Conservation (phyloP, 1,140 invertebrate genomes). For the Steinernema khuongi region DNA sequence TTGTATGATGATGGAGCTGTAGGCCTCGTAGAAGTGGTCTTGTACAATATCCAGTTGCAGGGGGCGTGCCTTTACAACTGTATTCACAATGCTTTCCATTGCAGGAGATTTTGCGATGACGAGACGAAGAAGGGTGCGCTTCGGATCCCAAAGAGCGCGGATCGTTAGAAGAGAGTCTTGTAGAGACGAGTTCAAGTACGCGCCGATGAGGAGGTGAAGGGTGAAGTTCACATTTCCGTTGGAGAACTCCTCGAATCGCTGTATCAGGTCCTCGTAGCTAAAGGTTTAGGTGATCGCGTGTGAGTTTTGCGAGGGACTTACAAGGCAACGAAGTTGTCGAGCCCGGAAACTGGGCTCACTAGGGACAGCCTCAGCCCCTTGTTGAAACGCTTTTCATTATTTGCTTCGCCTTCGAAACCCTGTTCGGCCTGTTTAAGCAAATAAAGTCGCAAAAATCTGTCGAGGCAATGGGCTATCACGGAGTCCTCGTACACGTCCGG, state of each 20-base stretch:
- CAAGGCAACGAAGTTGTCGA: background rate
- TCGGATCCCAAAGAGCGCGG: background rate
- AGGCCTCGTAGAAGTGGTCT: background rate
- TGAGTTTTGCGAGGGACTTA: background rate
- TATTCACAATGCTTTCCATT: background rate
- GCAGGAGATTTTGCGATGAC: background rate
- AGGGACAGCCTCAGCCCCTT: background rate
- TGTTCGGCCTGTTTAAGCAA: background rate
- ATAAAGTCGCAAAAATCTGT: background rate
- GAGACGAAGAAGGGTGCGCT: background rate
- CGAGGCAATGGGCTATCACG: background rate
- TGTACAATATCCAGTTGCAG: background rate
- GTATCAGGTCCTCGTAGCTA: conserved; percentile 5
- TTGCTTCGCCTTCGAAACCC: background rate
- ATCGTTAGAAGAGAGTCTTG: background rate
- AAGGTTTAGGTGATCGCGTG: background rate
- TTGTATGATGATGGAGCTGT: background rate
- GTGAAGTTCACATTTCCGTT: background rate
- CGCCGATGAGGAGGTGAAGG: background rate
- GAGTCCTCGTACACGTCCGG: background rate
- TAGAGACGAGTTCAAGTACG: background rate
- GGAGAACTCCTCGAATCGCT: background rate
- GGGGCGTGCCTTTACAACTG: background rate
- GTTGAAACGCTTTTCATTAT: background rate
- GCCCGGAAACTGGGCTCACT: background rate